Conservation (phyloP, 2,888 invertebrate species). For the Orchesellides sinensis region DNA sequence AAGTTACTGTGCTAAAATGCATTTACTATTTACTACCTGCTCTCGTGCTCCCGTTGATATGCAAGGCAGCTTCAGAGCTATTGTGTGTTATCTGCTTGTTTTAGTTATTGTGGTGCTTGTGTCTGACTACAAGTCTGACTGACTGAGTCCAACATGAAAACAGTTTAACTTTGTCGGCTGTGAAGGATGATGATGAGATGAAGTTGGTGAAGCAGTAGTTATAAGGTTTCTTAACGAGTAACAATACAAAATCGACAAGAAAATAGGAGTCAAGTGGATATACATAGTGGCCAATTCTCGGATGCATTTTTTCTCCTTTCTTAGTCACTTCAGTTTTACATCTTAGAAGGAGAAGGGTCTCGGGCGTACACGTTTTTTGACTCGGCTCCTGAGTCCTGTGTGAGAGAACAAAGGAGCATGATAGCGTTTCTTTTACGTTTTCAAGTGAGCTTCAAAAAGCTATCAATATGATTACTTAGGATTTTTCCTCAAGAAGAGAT, state of each 20-base stretch:
- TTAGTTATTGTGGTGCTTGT: conserved; percentile 15
- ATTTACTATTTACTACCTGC: not conserved
- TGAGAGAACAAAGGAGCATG: no score
- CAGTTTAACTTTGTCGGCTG: conserved; percentile 51
- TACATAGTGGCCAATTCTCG: no score
- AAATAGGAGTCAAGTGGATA: no score
- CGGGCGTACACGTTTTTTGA: no score
- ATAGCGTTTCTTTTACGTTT: no score
- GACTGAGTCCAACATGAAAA: conserved; percentile 15
- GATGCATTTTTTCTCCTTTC: no score
- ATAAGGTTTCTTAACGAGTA: no score
- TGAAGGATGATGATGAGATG: conserved; percentile 27
- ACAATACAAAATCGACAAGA: no score
- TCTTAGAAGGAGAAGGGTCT: no score
- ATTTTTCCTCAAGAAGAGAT: not conserved
- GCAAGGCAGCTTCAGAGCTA: not conserved
- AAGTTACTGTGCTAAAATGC: conserved; percentile 6
- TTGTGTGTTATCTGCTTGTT: conserved; percentile 25
- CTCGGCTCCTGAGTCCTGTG: no score
- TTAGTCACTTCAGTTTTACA: no score
- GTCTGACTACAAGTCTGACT: conserved; percentile 5
- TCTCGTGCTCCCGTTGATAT: not conserved
- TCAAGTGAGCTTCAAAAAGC: not conserved
- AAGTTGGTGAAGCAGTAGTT: not conserved
- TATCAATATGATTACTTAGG: conserved; percentile 17